Evolutionary conservation across 2,888 invertebrate genomes (phyloP).

Genomic region (Sesia apiformis): DNA sequence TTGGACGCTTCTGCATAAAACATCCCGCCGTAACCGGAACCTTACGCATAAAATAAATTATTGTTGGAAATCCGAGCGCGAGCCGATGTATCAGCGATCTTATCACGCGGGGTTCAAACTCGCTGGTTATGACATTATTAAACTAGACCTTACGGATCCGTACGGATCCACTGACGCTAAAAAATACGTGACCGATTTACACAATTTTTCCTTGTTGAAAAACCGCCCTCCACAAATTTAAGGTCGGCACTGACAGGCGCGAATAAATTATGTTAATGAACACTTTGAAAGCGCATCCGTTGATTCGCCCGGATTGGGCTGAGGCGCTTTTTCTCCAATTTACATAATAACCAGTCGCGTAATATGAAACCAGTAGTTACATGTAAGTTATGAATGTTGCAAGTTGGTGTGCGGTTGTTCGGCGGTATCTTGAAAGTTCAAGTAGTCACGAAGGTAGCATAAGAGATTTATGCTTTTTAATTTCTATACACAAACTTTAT

Average conservation of each 20-base stretch:
- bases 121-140: slow-evolving; percentile 66
- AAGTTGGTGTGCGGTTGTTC: too few species aligned
- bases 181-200: slow-evolving; percentile 69
- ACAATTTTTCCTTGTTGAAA: slow-evolving; percentile 56
- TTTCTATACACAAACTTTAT: too few species aligned
- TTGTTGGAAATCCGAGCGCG: slow-evolving; percentile 43
- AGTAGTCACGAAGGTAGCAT: too few species aligned
- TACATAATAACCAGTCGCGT: slow-evolving; percentile 46
- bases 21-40: slow-evolving; percentile 38
- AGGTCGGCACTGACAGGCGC: slow-evolving; percentile 63
- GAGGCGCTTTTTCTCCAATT: slow-evolving; percentile 45
- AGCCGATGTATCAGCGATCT: slow-evolving; percentile 48
- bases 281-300: slow-evolving; percentile 65
- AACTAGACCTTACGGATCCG: slow-evolving; percentile 36
- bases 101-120: slow-evolving; percentile 38
- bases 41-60: slow-evolving; percentile 58
- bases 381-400: background rate
- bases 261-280: slow-evolving; percentile 73
- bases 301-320: slow-evolving; percentile 50
- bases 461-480: too few species aligned
- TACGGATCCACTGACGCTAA: slow-evolving; percentile 45
- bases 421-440: too few species aligned
- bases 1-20: slow-evolving; percentile 42
- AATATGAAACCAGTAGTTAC: slow-evolving; percentile 6
- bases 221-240: slow-evolving; percentile 65